A percentile compares a stretch with the other conserved stretches of the same genome.
Evolutionary conservation across 2,797 vertebrate genomes (phyloP).

Genomic region (Peromyscus attwateri): DNA sequence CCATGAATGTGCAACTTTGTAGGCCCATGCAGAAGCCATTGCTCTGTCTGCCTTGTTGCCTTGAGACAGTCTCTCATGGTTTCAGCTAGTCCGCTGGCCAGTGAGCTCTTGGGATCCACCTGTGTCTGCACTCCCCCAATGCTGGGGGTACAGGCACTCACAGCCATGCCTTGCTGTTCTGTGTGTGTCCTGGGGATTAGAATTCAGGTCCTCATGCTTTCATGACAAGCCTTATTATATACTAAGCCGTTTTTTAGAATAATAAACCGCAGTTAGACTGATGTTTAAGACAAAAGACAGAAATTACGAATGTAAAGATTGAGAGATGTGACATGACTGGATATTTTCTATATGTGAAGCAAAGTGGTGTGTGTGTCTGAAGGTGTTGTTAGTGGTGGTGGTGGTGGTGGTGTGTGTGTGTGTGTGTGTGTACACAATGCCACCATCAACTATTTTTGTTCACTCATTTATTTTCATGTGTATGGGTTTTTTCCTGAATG

Average conservation of each 20-base stretch:
- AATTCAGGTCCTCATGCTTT: background rate
- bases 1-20: background rate
- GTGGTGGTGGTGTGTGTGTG: background rate
- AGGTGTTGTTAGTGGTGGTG: no score
- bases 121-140: background rate
- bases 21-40: background rate
- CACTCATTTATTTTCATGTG: background rate
- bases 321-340: background rate
- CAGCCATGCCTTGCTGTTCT: background rate
- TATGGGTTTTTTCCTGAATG: background rate
- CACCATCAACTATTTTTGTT: background rate
- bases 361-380: background rate
- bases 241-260: background rate
- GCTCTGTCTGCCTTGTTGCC: background rate
- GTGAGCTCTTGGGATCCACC: background rate
- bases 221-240: background rate
- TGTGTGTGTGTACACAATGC: background rate
- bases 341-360: background rate
- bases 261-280: background rate
- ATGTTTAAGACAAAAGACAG: slow-evolving; percentile 28
- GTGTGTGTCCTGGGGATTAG: background rate
- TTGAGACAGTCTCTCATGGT: background rate
- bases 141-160: background rate
- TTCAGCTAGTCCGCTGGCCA: no score
- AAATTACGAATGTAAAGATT: background rate